A percentile compares a stretch with the other conserved stretches of the same genome.
Conservation (phyloP, 2,113 vertebrate genomes). For the Trematocara stigmaticum region DNA sequence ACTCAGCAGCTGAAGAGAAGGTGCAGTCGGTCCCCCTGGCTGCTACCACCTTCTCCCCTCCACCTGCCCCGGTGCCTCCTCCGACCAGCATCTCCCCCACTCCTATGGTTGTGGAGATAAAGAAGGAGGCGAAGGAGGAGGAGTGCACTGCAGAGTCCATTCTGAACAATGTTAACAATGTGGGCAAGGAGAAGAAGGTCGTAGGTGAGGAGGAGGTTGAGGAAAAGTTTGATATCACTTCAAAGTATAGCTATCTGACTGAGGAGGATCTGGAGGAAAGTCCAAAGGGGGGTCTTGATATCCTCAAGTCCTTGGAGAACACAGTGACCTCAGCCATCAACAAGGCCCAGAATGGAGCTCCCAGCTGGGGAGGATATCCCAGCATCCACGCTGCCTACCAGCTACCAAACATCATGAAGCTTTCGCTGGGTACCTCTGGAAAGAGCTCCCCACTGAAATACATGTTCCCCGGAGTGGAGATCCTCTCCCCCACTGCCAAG, state of each 20-base stretch:
- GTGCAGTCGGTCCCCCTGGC: constrained; percentile 95
- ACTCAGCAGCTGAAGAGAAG: constrained; percentile 82
- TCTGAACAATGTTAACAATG: constrained; percentile 62
- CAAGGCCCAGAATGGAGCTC: constrained; percentile 97
- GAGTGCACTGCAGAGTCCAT: constrained; percentile 75
- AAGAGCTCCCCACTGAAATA: constrained; percentile 87
- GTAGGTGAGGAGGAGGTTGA: constrained; percentile 79
- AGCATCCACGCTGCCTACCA: constrained; percentile 98
- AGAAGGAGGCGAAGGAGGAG: constrained; percentile 94
- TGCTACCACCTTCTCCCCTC: constrained; percentile 91
- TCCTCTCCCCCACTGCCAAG: constrained; percentile 82
- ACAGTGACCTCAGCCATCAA: constrained; percentile 98
- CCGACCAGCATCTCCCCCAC: constrained; percentile 83
- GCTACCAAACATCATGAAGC: constrained; percentile 97
- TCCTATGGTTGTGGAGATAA: constrained; percentile 81
- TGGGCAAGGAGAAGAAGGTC: constrained; percentile 82
- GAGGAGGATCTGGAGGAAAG: constrained; percentile 95
- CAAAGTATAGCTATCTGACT: constrained; percentile 94
- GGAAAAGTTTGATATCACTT: constrained; percentile 92
- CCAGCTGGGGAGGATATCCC: constrained; percentile 97
- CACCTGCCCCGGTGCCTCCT: constrained; percentile 84
- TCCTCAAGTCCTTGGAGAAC: constrained; percentile 96
- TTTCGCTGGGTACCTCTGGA: constrained; percentile 87
- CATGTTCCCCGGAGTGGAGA: constrained; percentile 83
- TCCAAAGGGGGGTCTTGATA: constrained; percentile 95